Percentiles rank a stretch among this genome's conserved stretches.
phyloP scores from a whole-genome alignment of 2,797 vertebrate genomes.

The Scomberomorus guttatus region DNA sequence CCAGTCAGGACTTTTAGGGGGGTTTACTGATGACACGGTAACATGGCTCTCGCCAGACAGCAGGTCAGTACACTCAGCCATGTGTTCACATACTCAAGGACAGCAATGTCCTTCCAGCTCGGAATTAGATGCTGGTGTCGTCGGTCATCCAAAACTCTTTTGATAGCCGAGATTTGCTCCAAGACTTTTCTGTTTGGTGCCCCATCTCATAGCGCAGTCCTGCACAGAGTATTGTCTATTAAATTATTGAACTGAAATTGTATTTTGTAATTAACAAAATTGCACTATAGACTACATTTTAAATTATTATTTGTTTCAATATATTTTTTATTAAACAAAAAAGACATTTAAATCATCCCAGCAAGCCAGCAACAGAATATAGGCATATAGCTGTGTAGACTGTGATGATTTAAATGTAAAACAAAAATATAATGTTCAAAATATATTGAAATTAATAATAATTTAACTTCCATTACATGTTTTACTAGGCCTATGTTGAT shows the following conservation, averaged over 20 bases:
- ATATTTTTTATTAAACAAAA: background rate
- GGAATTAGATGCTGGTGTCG: slow-evolving; percentile 20
- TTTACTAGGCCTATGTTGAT: too few relatives aligned
- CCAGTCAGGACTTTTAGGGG: slow-evolving; percentile 29
- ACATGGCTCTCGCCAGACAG: slow-evolving; percentile 19
- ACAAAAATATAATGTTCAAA: too few relatives aligned
- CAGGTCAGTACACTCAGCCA: slow-evolving; percentile 40
- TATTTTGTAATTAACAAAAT: too few relatives aligned
- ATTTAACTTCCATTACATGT: too few relatives aligned
- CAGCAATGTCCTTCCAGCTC: slow-evolving; percentile 17
- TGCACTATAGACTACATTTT: too few relatives aligned
- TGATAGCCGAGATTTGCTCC: too few relatives aligned
- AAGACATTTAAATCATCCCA: background rate
- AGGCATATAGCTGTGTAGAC: too few relatives aligned
- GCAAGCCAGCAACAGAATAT: too few relatives aligned
- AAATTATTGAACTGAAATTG: background rate
- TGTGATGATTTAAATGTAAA: too few relatives aligned
- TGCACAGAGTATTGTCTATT: background rate
- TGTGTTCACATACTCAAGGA: slow-evolving; percentile 9
- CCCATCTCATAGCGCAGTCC: too few relatives aligned
- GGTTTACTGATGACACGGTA: slow-evolving; percentile 35
- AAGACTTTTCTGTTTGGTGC: slow-evolving; percentile 19
- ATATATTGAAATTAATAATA: too few relatives aligned
- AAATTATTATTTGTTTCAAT: too few relatives aligned
- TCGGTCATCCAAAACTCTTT: slow-evolving; percentile 15